Base-by-base conservation (phyloP, 2,888 invertebrate species). In the Prionchulus punctatus region DNA sequence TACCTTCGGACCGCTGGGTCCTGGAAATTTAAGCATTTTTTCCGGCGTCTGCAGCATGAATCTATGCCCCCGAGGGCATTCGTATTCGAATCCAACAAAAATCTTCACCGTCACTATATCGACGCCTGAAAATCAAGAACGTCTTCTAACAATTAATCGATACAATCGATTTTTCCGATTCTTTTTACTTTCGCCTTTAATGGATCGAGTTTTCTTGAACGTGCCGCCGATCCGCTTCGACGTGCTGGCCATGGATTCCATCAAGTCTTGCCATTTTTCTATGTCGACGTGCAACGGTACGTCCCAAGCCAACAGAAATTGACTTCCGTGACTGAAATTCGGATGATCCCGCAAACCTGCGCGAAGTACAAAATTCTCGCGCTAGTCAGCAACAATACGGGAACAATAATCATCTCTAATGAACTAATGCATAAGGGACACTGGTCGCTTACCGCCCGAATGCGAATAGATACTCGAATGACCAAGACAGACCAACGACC, bases 61-160 rank as follows among this genome's bases (percentile, higher is more conserved):
- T 56, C 90, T 79, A 73, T 98, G 94, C n/a, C 96, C 96, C n/a
- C 87, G 74, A 0, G 86, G 84, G 73, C 96, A 98, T 74, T 98
- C 96, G 73, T 94, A 96, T 71, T 98, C 96, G 65, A 87, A 83
- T 0, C 96, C 96, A 57, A 96, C 82, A 72, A 91, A 91, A 64
- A 90, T 84, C 30, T 70, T 64, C 43, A 71, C 54, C 15, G 54
- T 52, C 18, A 56, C 51, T 4, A 47, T 58, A n/a, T 30, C 48
- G 31, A 45, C 48, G 4, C 18, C 42, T 56, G 26, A 31, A 56
- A 55, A 18, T 23, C 15, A 23, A 12, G 23, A 45, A n/a, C 18
- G 36, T 12, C 18, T 36, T 7, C 36, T 36, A n/a, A n/a, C n/a
- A 7, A 2, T 54, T n/a, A 18, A 52, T 36, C 26, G n/a, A 18